Evolutionary conservation across 2,797 vertebrate genomes (phyloP).

Genomic region (Neolamprologus multifasciatus): DNA sequence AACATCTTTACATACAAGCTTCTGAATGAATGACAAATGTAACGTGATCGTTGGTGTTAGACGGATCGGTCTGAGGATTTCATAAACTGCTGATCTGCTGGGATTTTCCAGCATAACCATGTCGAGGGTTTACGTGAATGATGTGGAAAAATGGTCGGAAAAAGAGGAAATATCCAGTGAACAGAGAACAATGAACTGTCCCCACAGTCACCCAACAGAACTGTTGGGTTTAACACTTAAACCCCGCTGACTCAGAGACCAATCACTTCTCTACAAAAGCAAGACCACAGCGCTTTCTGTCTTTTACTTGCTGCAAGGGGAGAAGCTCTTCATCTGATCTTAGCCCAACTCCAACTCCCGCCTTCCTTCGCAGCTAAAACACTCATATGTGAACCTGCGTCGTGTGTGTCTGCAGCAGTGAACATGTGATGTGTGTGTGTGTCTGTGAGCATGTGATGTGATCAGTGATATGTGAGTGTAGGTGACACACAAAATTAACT

Average conservation of each 20-base stretch:
- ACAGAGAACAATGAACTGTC: not conserved
- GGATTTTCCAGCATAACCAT: not conserved
- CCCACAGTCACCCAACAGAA: not conserved
- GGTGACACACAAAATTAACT: not conserved
- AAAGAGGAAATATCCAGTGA: not conserved
- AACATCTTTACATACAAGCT: not conserved
- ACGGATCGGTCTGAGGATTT: not conserved
- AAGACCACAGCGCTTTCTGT: not conserved
- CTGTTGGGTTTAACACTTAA: not conserved
- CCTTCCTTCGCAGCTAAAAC: not conserved
- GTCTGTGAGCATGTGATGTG: not conserved
- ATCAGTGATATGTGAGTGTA: not conserved
- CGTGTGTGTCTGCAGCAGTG: not conserved
- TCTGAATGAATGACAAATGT: not conserved
- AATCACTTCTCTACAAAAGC: not conserved
- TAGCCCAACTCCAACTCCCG: not conserved
- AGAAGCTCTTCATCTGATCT: not conserved
- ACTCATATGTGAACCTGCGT: not conserved
- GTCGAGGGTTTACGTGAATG: not conserved
- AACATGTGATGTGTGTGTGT: not conserved
- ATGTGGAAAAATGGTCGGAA: fast-evolving
- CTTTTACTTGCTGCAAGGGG: not conserved
- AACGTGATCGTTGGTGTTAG: not conserved
- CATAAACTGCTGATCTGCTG: not conserved
- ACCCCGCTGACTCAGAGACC: not conserved